These are phyloP conservation scores for Crocodylus rhombifer DNA, from an alignment of 2,797 vertebrate species.

Conservation along the genomic window DNA sequence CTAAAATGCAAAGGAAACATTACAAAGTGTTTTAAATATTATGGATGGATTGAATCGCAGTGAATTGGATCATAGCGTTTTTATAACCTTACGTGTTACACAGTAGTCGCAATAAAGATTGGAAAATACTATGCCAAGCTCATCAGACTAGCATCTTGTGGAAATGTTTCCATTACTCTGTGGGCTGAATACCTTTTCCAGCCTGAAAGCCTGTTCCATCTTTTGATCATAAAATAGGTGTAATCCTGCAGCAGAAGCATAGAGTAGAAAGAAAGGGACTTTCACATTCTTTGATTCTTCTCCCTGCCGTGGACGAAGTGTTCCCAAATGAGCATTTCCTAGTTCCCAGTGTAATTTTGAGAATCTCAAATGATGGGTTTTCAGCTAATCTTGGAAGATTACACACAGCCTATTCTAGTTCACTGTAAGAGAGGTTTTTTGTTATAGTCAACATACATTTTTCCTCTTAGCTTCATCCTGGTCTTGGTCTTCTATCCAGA, in stretches of 20 bases:
- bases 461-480: neutral
- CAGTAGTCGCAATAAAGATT: neutral
- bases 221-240: neutral
- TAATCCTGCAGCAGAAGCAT: neutral
- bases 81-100: neutral
- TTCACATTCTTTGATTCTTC: neutral
- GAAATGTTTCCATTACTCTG: neutral
- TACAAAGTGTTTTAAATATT: neutral
- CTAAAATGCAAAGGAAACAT: neutral
- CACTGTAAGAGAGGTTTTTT: neutral
- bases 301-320: neutral
- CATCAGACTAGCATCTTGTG: neutral
- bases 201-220: neutral
- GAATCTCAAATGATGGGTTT: neutral
- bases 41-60: neutral
- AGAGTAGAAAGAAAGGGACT: neutral
- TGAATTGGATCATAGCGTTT: neutral
- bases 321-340: neutral
- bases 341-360: neutral
- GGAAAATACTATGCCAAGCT: neutral
- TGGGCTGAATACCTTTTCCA: neutral
- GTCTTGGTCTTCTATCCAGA: neutral
- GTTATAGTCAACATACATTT: neutral
- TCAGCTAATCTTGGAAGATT: neutral
- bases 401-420: neutral